Conservation (phyloP, 2,888 invertebrate genomes). For the Axea sp. region DNA sequence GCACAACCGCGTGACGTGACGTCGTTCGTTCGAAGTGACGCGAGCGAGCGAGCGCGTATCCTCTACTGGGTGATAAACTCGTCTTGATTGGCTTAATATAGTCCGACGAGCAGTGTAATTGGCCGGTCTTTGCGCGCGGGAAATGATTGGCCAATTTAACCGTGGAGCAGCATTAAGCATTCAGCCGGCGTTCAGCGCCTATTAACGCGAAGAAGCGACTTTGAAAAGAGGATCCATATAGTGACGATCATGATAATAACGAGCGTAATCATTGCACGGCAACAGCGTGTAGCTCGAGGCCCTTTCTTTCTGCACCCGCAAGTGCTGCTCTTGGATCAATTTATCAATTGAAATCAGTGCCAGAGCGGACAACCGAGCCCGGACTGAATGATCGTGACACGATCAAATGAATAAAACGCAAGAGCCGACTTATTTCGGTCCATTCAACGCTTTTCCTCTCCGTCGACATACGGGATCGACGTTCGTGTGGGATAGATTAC, state of each 20-base stretch:
- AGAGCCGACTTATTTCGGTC: conserved; percentile 45
- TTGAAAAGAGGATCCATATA: conserved; percentile 48
- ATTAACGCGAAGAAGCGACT: conserved; percentile 70
- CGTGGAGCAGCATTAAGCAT: conserved; percentile 79
- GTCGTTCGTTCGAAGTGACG: conserved; percentile 10
- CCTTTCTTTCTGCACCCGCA: conserved; percentile 60
- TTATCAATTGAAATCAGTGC: conserved; percentile 78
- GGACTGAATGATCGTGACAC: conserved; percentile 62
- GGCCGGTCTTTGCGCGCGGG: conserved; percentile 82
- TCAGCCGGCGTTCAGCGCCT: conserved; percentile 78
- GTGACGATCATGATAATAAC: conserved; percentile 53
- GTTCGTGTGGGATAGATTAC: conserved; percentile 4
- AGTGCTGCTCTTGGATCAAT: conserved; percentile 70
- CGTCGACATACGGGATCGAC: background rate
- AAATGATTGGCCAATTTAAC: conserved; percentile 80
- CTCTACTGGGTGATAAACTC: conserved; percentile 83
- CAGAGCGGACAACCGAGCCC: conserved; percentile 50
- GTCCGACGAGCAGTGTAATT: conserved; percentile 82
- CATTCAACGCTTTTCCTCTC: conserved; percentile 54
- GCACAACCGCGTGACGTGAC: conserved; percentile 42
- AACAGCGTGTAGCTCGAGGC: conserved; percentile 1
- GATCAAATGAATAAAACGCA: conserved; percentile 46
- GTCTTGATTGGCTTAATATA: conserved; percentile 85
- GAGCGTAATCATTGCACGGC: conserved; percentile 56
- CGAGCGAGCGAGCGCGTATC: conserved; percentile 79